phyloP scores from a whole-genome alignment of 2,797 vertebrate genomes.

The Emydoidea blandingii region DNA sequence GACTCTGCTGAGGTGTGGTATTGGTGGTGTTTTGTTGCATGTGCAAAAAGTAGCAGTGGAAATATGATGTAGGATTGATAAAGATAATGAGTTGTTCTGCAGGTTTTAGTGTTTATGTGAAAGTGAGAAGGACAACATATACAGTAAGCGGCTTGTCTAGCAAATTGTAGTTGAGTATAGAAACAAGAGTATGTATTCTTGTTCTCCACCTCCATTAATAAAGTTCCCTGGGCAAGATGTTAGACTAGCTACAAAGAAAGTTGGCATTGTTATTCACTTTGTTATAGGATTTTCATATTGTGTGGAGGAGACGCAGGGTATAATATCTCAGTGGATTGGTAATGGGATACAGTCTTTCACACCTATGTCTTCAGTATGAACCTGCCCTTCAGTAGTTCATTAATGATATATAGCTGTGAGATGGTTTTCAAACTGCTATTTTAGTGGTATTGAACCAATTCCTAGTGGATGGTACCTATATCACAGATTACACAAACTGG shows the following conservation, averaged over 20 bases:
- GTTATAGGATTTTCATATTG: not conserved
- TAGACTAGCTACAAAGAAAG: not conserved
- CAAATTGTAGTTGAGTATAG: not conserved
- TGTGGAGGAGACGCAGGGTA: not conserved
- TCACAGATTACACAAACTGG: not conserved
- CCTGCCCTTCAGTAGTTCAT: conserved; percentile 16
- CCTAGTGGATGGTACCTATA: not conserved
- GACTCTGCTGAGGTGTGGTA: conserved; percentile 94
- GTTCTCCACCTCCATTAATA: not conserved
- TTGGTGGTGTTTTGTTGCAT: not conserved
- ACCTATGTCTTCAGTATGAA: not conserved
- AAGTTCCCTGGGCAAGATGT: not conserved
- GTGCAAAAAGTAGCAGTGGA: not conserved
- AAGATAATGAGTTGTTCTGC: not conserved
- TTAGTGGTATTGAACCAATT: not conserved
- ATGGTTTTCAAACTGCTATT: conserved; percentile 12
- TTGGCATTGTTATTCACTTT: not conserved
- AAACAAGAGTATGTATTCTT: not conserved
- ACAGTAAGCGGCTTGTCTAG: not conserved
- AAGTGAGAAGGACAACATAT: not conserved
- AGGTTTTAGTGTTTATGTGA: not conserved
- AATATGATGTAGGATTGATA: not conserved
- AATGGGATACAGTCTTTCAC: not conserved
- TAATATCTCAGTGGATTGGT: conserved; percentile 24
- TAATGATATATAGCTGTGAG: conserved; percentile 15